A percentile compares a stretch with the other conserved stretches of the same genome.
Conservation (phyloP, 2,888 invertebrate species). For the Papilio protenor region DNA sequence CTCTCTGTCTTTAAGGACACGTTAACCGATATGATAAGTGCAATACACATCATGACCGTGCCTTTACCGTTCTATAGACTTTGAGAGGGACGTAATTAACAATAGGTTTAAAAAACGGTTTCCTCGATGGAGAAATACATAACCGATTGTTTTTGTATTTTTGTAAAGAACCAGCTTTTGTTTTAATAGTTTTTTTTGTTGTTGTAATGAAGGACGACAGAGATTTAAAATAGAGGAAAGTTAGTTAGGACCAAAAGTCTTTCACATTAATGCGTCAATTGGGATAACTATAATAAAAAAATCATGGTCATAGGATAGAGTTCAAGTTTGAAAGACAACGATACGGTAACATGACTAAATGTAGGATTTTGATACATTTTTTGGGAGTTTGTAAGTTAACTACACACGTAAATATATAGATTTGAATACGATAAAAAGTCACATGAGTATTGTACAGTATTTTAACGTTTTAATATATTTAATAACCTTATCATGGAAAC, state of each 20-base stretch:
- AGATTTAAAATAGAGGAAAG: conserved; percentile 64
- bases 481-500: conserved; percentile 25
- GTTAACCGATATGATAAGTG: conserved; percentile 76
- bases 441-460: conserved; percentile 43
- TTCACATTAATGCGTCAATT: conserved; percentile 72
- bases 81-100: conserved; percentile 84
- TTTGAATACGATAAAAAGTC: conserved; percentile 51
- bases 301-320: conserved; percentile 74
- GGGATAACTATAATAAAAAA: conserved; percentile 66
- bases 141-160: conserved; percentile 74
- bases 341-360: conserved; percentile 64
- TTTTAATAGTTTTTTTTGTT: conserved; percentile 60
- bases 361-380: conserved; percentile 65
- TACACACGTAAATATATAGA: conserved; percentile 55
- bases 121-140: conserved; percentile 66
- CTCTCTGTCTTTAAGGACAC: conserved; percentile 79
- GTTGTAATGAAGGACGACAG: conserved; percentile 58
- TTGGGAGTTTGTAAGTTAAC: conserved; percentile 62
- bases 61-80: conserved; percentile 84
- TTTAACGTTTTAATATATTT: conserved; percentile 24
- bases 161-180: conserved; percentile 70
- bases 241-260: conserved; percentile 72
- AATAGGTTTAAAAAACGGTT: conserved; percentile 79
- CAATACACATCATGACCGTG: conserved; percentile 84
- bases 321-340: conserved; percentile 75